Conservation (phyloP, 2,888 invertebrate species). For the Orchestes rusci region DNA sequence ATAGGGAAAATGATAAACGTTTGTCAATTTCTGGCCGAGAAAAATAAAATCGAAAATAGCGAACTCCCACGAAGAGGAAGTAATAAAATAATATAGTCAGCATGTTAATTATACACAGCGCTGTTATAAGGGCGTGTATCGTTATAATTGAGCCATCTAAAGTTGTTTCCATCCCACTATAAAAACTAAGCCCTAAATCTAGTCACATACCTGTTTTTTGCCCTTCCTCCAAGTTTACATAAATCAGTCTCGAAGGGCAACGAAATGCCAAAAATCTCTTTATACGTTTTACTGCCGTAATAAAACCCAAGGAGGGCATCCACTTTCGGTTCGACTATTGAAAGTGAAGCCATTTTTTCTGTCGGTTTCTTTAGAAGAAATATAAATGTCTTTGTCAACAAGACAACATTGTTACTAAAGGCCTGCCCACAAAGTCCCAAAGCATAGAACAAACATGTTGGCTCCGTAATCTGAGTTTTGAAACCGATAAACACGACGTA, state of each 20-base stretch:
- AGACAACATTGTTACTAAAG: conserved; percentile 14
- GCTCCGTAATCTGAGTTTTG: conserved; percentile 14
- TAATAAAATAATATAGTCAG: no score
- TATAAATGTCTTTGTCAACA: conserved; percentile 22
- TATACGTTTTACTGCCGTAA: conserved; percentile 10
- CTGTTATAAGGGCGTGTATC: no score
- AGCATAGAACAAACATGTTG: conserved; percentile 15
- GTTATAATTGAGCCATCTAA: not conserved
- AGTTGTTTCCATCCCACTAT: not conserved
- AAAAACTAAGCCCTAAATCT: not conserved
- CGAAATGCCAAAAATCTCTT: conserved; percentile 9
- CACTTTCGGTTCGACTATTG: conserved; percentile 24
- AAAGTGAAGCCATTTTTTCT: conserved; percentile 26
- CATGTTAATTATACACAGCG: no score
- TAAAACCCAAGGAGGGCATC: conserved; percentile 21
- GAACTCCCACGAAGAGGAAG: no score
- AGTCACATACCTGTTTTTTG: conserved; percentile 6
- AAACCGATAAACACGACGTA: conserved; percentile 16
- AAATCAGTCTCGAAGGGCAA: conserved; percentile 10
- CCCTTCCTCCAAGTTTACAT: conserved; percentile 3
- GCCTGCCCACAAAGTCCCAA: conserved; percentile 11
- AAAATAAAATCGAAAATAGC: no score
- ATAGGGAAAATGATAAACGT: no score
- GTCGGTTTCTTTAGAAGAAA: conserved; percentile 7
- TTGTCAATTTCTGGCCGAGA: no score